Evolutionary conservation across 2,888 invertebrate species (phyloP).

Genomic region (Rhingia rostrata): DNA sequence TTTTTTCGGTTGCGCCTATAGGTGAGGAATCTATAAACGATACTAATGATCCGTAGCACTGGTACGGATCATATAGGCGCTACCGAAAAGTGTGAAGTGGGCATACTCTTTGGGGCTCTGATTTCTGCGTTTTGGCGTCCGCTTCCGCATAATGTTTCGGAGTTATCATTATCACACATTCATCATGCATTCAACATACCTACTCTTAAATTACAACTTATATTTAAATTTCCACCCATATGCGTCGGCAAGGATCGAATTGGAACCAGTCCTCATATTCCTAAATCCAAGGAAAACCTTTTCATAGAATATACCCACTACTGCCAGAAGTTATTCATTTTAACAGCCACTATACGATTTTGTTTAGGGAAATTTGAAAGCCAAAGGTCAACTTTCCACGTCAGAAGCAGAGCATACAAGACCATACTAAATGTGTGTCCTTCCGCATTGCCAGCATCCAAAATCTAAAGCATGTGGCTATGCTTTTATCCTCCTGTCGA

Average conservation of each 20-base stretch:
- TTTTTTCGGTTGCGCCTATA: too few species aligned
- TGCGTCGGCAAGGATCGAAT: too few species aligned
- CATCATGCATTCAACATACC: too few species aligned
- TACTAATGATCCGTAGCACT: too few species aligned
- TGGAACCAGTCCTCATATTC: neutral
- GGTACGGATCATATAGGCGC: too few species aligned
- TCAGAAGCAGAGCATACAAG: neutral
- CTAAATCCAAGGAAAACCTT: neutral
- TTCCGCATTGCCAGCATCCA: neutral
- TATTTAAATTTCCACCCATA: too few species aligned
- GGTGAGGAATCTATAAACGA: too few species aligned
- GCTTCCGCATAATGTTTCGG: constrained; percentile 21
- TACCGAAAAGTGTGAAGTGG: constrained; percentile 29
- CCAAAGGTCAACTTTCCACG: constrained; percentile 33
- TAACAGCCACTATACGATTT: constrained; percentile 7
- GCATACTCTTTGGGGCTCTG: constrained; percentile 10
- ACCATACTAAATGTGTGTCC: neutral
- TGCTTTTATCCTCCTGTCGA: neutral
- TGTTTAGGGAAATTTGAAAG: constrained; percentile 6
- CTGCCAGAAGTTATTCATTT: constrained; percentile 34
- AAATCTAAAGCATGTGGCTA: constrained; percentile 4
- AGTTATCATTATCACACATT: neutral
- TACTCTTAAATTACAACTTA: too few species aligned
- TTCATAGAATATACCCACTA: neutral
- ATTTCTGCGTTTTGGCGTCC: constrained; percentile 27